Evolutionary conservation across 2,888 invertebrate genomes (phyloP), one percentile per base, ranked within the genome.

Genomic region (Dendrolimus pini): DNA sequence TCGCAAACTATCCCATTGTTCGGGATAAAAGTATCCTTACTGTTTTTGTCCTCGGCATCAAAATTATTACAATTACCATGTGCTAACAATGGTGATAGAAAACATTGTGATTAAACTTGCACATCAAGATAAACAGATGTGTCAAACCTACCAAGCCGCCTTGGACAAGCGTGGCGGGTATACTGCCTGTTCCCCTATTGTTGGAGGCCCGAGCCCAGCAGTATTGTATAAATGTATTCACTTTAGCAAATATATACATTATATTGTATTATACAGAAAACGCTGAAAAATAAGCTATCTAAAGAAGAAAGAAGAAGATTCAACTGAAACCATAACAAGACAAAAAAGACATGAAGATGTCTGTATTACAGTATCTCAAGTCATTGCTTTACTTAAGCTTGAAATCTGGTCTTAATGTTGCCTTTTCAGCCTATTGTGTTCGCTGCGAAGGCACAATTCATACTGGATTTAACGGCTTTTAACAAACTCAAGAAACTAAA

Each of bases 381-480:
- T 78, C 80, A 83, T 82, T 80, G 78, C 80, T 72, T 81, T 79
- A 76, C 82, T 82, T 81, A 79, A 77, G 77, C 73, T 80, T 80
- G 70, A 78, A 82, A 82, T 82, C 80, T 82, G 78, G 72, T 75
- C 76, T 77, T 83, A 83, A 83, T 83, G 82, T 78, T 81, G 74
- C 82, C 80, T 81, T 80, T 78, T 80, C 77, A 83, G 73, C 67
- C 80, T 72, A 85, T 86, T 85, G 85, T 86, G 71, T 66, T 67
- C 67, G 61, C 68, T 61, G 70, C 65, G 76, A 70, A 75, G 74
- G 75, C 78, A 76, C 79, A 81, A 82, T 83, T 80, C 79, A 81
- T 78, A 70, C 75, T 71, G 76, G 76, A 74, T 82, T 74, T 73
- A 76, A 77, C 70, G 74, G 82, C 82, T 82, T 82, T 83, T 80